Evolutionary conservation across 2,888 invertebrate genomes (phyloP), one percentile per base, ranked within the genome.

Genomic region (Xanthia icteritia): DNA sequence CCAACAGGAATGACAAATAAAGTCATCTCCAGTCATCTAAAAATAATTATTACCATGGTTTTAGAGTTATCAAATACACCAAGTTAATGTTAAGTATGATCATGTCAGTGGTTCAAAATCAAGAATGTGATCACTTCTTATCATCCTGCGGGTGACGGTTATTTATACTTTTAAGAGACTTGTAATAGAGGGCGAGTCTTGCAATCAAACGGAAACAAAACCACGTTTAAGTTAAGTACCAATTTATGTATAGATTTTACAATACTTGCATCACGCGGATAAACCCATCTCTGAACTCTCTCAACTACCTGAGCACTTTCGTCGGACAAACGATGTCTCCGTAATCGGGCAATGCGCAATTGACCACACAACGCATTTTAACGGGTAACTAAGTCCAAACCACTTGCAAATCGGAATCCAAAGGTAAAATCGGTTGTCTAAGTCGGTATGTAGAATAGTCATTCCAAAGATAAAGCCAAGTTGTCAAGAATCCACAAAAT

Each of bases 261-360:
- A 48, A 66, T 66, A 66, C 45, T 51, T 67, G 51, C 48, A 51
- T 51, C 67, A 31, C 51, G 51, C 31, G 31, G 67, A 67, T 48
- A 67, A 51, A 67, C 36, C 51, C 66, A 67, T 67, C 31, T 67
- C 51, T 51, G 67, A 67, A 67, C 36, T 67, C 51, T 67, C 51
- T 67, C 23, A 15, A 67, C 48, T 66, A 66, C 48, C 31, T 36
- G 23, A 51, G 48, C 66, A 51, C 51, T 67, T 66, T 66, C 48
- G 17, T 65, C 65, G n/a, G 65, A 65, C 27, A 27, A 65, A 65
- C 42, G 65, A 45, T 65, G 42, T 65, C 27, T 66, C 48, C 27
- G 66, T 51, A 31, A 66, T 66, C 31, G 66, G 23, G 27, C 48
- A 51, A 66, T 66, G 48, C 66, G 31, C 48, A 48, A 66, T 31